Base-by-base conservation (phyloP, 2,797 vertebrate species). In the Odontamblyopus rebecca region DNA sequence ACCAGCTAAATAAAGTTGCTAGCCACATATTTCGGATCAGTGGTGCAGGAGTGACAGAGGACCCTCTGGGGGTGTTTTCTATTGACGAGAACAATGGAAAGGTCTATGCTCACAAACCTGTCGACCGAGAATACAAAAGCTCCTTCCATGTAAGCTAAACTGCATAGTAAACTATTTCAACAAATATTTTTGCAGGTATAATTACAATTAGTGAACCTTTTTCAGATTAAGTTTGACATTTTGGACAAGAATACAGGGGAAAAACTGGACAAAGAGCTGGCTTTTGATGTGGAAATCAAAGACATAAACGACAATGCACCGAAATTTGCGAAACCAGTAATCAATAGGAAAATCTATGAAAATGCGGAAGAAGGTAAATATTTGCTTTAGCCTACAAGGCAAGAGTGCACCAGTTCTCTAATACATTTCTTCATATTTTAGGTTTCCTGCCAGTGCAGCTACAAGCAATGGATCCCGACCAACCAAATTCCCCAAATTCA, bases 291-390 rank as follows among this genome's bases (percentile, higher is more conserved):
- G 6, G 86, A 88, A 7, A 61, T 97, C 77, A 71, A 74, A 6
- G 96, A 97, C 65, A 82, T 93, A 68, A 97, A 97, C 68, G 95
- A 97, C 82, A 96, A 96, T 0, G 0, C 84, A 1, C 96, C 96
- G 0, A 11, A 0, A 6, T 96, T 97, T 81, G n/a, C n/a, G n/a
- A n/a, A n/a, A n/a, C n/a, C 1, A 26, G 27, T 0, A 4, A 26
- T 35, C 38, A 7, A 4, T 1, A 7, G 1, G 3, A 61, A 2
- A 0, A 5, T 96, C 67, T 71, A 60, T 0, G 95, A 97, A 87
- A 93, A 80, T 51, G 3, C 0, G 0, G 0, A 0, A 12, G 70
- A 77, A 61, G 90, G 95, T 95, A 38, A 81, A 88, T 66, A 56
- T 30, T 26, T n/a, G 4, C 1, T 26, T 38, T 8, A 26, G 19